phyloP scores from a whole-genome alignment of 2,113 vertebrate genomes.

The Macroglossus sobrinus region DNA sequence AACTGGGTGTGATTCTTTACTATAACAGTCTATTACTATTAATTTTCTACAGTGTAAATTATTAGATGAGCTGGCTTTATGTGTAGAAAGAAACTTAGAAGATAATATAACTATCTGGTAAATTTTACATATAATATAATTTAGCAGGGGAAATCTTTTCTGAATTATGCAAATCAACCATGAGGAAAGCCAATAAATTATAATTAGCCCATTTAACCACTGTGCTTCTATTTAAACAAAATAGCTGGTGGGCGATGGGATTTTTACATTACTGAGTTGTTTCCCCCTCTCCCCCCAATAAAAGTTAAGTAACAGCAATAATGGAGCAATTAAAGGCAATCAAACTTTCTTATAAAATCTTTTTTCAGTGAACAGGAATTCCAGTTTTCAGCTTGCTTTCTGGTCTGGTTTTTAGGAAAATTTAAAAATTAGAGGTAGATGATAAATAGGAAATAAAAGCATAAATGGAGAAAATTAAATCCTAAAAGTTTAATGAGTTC shows the following conservation, averaged over 20 bases:
- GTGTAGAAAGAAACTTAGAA: neutral
- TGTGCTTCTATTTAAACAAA: neutral
- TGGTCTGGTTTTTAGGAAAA: neutral
- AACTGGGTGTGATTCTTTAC: neutral
- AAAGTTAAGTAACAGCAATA: neutral
- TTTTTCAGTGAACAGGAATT: neutral
- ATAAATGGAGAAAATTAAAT: neutral
- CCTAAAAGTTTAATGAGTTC: neutral
- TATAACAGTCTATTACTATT: neutral
- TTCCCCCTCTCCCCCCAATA: neutral
- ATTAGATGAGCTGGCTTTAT: neutral
- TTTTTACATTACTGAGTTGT: neutral
- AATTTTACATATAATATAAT: neutral
- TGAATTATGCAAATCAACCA: neutral
- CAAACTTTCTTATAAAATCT: neutral
- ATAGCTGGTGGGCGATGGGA: neutral
- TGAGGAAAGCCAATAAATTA: neutral
- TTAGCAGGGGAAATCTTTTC: neutral
- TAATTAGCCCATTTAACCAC: neutral
- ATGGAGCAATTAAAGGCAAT: neutral
- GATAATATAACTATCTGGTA: neutral
- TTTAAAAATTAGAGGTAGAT: conserved; percentile 20
- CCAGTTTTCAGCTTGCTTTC: neutral
- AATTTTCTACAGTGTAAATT: neutral
- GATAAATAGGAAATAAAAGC: neutral